Conservation (phyloP, 2,888 invertebrate species). For the Nemotelus nigrinus region DNA sequence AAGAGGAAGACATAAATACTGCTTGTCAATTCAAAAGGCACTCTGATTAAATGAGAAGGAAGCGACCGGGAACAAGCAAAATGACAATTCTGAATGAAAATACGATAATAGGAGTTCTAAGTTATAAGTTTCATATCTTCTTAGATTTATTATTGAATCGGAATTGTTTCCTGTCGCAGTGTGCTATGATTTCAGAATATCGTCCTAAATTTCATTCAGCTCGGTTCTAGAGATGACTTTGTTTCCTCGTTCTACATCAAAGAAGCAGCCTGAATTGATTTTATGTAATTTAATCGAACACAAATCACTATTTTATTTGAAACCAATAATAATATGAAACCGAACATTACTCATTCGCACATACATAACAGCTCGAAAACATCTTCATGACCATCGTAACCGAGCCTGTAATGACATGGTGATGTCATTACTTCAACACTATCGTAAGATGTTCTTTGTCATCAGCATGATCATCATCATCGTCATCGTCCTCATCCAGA, state of each 20-base stretch:
- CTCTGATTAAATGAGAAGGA: constrained; percentile 43
- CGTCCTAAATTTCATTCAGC: too few species aligned
- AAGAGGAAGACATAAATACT: constrained; percentile 42
- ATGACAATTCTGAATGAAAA: constrained; percentile 36
- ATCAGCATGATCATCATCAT: background rate
- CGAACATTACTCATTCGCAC: too few species aligned
- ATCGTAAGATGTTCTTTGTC: constrained; percentile 25
- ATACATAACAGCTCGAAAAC: background rate
- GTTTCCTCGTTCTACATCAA: too few species aligned
- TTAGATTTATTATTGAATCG: background rate
- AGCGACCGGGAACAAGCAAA: constrained; percentile 29
- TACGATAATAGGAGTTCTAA: constrained; percentile 8
- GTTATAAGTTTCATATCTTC: constrained; percentile 4
- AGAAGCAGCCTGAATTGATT: too few species aligned
- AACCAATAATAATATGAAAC: too few species aligned
- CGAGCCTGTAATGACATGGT: constrained; percentile 18
- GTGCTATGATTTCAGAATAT: too few species aligned
- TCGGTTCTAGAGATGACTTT: too few species aligned
- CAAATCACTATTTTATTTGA: too few species aligned
- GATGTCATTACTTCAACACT: constrained; percentile 14
- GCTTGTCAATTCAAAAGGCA: constrained; percentile 33
- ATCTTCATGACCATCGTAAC: background rate
- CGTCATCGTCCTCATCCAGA: background rate
- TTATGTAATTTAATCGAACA: too few species aligned
- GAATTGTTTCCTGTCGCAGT: too few species aligned